Evolutionary conservation across 30 jellyfish, hydroid and myxozoan genomes (phyloP).

Genomic region (Aurelia aurita): DNA sequence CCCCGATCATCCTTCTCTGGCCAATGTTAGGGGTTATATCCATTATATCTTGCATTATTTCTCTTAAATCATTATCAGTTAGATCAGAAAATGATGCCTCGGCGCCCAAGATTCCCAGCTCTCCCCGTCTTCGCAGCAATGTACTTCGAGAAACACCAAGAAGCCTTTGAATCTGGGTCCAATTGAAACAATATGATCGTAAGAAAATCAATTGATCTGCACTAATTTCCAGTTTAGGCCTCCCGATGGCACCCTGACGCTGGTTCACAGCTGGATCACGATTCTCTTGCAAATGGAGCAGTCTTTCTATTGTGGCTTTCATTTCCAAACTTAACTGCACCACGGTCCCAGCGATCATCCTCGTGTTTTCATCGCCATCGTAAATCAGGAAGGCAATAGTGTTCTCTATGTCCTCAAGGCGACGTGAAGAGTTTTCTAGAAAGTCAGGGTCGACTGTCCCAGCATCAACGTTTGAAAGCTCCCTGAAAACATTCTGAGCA

Average conservation of each 20-base stretch:
- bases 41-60: background rate
- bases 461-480: constrained; percentile 5
- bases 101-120: constrained; percentile 1
- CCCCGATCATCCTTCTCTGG: constrained; percentile 8
- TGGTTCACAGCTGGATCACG: background rate
- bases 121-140: constrained; percentile 8
- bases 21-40: constrained; percentile 14
- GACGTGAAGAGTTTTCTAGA: background rate
- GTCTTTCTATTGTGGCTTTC: background rate
- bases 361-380: constrained; percentile 5
- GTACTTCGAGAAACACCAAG: constrained; percentile 21
- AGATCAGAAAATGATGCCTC: background rate
- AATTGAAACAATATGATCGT: background rate
- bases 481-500: constrained; percentile 10
- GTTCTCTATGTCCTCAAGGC: background rate
- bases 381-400: background rate
- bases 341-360: background rate
- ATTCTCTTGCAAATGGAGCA: background rate
- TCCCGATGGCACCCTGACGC: background rate
- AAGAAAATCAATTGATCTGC: background rate
- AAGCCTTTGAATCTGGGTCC: constrained; percentile 10
- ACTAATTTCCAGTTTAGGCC: constrained; percentile 4
- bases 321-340: background rate
- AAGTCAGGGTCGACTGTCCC: background rate
- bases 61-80: background rate